Base-by-base conservation (phyloP, 2,797 vertebrate species). In the Alosa sapidissima region DNA sequence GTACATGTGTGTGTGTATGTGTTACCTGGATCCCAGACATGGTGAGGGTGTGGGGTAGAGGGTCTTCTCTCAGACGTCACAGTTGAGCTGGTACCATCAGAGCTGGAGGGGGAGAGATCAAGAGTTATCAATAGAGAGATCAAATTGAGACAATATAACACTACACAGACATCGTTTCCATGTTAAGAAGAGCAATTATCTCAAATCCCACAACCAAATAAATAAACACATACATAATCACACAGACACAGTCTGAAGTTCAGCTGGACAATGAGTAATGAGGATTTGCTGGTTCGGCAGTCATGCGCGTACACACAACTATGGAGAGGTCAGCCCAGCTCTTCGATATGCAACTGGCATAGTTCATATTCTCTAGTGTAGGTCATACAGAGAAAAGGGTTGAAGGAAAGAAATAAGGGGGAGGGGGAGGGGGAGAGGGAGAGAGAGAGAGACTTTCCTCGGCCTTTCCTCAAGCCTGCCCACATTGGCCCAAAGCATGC, bases 21-120 rank as follows among this genome's bases (percentile, higher is more conserved):
- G 54, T 28, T 84, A 96, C 95, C 81, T 95, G 95, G 90, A 95
- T 91, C 92, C 93, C 94, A 93, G 95, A 95, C 95, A 96, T 96
- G 91, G 89, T 94, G 93, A 92, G 90, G 85, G 84, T 65, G 19
- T 86, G 91, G 90, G 91, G 92, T 88, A 91, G 90, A 91, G 90
- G 91, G 91, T 91, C 94, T 94, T 94, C 91, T 87, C 89, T 91
- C 88, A 90, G 92, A 91, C 85, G 91, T 95, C 93, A 95, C 89
- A 93, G 92, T 89, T 93, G 91, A 95, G 89, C 89, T 89, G 84
- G 91, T 91, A 95, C 90, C 95, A 96, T 96, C 92, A 95, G 95
- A 95, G 92, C 95, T 95, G 92, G 0, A 90, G 78, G 21, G 41
- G 83, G 47, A 86, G 10, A 84, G 82, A 85, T 24, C 85, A 84